These are phyloP conservation scores for Maniola hyperantus DNA, from an alignment of 2,888 invertebrate species.

Conservation along the genomic window DNA sequence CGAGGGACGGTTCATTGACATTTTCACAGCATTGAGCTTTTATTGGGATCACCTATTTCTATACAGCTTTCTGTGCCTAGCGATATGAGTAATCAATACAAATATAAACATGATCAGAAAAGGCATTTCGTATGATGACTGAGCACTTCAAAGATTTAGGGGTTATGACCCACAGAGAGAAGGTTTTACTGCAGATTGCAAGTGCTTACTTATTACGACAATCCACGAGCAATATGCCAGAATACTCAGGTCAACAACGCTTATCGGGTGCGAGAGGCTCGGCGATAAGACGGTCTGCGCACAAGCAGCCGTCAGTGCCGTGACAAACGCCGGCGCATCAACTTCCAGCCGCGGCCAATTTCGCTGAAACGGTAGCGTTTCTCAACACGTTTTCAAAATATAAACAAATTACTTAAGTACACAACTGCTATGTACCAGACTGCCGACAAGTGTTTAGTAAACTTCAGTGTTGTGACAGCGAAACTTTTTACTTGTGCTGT, in stretches of 20 bases:
- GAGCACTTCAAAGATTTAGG: not conserved
- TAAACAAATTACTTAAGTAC: conserved; percentile 56
- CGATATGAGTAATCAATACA: not conserved
- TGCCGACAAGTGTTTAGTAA: conserved; percentile 64
- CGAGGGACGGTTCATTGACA: conserved; percentile 20
- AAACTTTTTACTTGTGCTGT: conserved; percentile 55
- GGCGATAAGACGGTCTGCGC: conserved; percentile 68
- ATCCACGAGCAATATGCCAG: conserved; percentile 39
- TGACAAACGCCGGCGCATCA: conserved; percentile 62
- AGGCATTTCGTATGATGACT: not conserved
- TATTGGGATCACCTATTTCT: conserved; percentile 7
- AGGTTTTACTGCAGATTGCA: not conserved
- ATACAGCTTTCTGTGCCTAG: not conserved
- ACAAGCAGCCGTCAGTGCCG: conserved; percentile 62
- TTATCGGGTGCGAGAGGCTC: conserved; percentile 69
- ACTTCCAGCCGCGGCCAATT: conserved; percentile 41
- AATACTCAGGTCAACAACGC: conserved; percentile 54
- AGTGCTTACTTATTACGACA: conserved; percentile 20
- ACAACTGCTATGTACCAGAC: conserved; percentile 63
- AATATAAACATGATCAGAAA: not conserved
- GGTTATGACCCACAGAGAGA: conserved; percentile 25
- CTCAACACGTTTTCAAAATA: conserved; percentile 54
- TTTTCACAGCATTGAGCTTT: conserved; percentile 9
- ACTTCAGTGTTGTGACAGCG: conserved; percentile 62
- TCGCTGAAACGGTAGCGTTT: conserved; percentile 44